These are phyloP conservation scores for Diprion similis DNA, from an alignment of 1,140 invertebrate genomes.

Conservation along the genomic window DNA sequence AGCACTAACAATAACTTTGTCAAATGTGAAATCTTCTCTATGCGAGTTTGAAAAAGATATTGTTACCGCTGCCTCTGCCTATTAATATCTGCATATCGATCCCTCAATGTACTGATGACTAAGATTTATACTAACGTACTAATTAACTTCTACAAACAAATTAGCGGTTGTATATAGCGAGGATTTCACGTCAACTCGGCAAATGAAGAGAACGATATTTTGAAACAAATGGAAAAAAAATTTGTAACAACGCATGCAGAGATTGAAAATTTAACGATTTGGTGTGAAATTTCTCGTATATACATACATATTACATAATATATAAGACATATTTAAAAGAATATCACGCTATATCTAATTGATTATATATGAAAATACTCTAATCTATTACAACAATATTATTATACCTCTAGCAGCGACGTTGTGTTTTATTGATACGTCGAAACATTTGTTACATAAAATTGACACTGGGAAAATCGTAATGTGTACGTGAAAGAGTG, in stretches of 20 bases:
- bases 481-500: no score
- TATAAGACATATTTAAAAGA: no score
- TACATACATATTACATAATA: no score
- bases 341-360: no score
- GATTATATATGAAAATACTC: no score
- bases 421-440: background rate
- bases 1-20: conserved; percentile 13
- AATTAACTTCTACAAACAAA: conserved; percentile 47
- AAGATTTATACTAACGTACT: conserved; percentile 50
- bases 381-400: no score
- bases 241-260: conserved; percentile 29
- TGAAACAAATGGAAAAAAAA: conserved; percentile 29
- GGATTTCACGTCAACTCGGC: conserved; percentile 6
- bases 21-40: conserved; percentile 42
- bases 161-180: conserved; percentile 25
- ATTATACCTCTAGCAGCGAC: no score
- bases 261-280: background rate
- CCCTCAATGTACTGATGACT: conserved; percentile 52
- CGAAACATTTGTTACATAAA: no score
- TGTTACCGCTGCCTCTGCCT: conserved; percentile 30
- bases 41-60: conserved; percentile 29
- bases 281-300: conserved; percentile 11
- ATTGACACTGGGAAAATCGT: no score
- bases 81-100: conserved; percentile 48
- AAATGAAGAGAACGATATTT: background rate